phyloP scores from a whole-genome alignment of 2,797 vertebrate species.

The Neosilurus mollespiculum region DNA sequence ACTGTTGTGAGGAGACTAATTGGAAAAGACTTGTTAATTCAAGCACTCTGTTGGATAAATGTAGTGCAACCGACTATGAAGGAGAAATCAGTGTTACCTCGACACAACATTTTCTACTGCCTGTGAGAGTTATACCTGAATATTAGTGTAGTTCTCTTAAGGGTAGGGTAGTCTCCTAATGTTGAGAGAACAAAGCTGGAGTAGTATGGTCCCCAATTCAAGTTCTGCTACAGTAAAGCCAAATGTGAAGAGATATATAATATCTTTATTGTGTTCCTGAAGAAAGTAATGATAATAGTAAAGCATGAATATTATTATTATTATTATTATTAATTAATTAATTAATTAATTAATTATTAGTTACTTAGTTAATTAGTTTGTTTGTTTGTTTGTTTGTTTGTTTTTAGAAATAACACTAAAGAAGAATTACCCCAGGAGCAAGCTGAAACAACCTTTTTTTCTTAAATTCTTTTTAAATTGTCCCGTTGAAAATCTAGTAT shows the following conservation, averaged over 20 bases:
- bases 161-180: background rate
- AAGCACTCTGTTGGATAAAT: conserved; percentile 78
- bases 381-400: background rate
- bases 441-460: background rate
- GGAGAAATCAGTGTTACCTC: conserved; percentile 77
- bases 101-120: background rate
- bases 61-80: conserved; percentile 80
- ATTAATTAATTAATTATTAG: too few species aligned
- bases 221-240: background rate
- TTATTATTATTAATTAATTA: too few species aligned
- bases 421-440: background rate
- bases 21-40: conserved; percentile 80
- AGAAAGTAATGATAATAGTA: background rate
- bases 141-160: background rate
- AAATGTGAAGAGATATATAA: background rate
- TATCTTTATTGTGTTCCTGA: background rate
- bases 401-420: background rate
- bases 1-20: conserved; percentile 80
- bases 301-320: background rate
- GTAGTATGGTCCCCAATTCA: conserved; percentile 26
- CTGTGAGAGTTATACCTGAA: background rate
- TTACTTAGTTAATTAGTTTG: too few species aligned
- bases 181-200: background rate
- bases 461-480: background rate
- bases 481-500: background rate